These are phyloP conservation scores for Yasuhikotakia modesta DNA, from an alignment of 2,797 vertebrate species.

Conservation along the genomic window DNA sequence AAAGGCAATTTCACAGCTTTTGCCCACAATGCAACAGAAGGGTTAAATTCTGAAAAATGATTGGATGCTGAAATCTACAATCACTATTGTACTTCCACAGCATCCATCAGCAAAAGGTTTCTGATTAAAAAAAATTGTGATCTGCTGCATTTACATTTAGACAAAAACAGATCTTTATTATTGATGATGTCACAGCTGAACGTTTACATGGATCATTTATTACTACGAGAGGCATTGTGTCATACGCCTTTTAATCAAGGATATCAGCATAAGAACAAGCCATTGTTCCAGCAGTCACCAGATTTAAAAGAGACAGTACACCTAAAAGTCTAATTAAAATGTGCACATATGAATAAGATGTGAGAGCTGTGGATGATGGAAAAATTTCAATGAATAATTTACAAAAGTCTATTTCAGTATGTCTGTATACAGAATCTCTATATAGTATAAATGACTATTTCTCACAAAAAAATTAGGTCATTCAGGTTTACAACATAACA, in stretches of 20 bases:
- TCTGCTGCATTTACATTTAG: not conserved
- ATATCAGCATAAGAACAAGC: slow-evolving; percentile 40
- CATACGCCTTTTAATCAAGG: slow-evolving; percentile 29
- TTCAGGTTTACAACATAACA: not conserved
- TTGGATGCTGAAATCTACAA: slow-evolving; percentile 58
- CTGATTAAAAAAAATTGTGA: not conserved
- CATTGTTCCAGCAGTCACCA: slow-evolving; percentile 21
- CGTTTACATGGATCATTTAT: slow-evolving; percentile 30
- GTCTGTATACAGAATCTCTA: too few relatives aligned
- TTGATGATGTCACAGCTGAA: slow-evolving; percentile 30
- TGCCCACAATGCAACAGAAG: slow-evolving; percentile 56
- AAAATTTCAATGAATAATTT: too few relatives aligned
- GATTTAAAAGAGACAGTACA: not conserved
- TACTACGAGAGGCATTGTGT: slow-evolving; percentile 23
- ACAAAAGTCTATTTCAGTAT: too few relatives aligned
- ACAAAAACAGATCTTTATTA: slow-evolving; percentile 3
- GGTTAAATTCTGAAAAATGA: slow-evolving; percentile 56
- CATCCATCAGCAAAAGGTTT: not conserved
- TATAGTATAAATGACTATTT: too few relatives aligned
- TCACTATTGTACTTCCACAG: slow-evolving; percentile 27
- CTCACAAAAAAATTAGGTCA: not conserved
- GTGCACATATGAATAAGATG: too few relatives aligned
- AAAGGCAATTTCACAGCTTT: slow-evolving; percentile 57
- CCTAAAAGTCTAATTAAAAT: not conserved
- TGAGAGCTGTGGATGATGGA: too few relatives aligned